Base-by-base conservation (phyloP, 1,140 invertebrate species). In the Harlomillsia oculata region DNA sequence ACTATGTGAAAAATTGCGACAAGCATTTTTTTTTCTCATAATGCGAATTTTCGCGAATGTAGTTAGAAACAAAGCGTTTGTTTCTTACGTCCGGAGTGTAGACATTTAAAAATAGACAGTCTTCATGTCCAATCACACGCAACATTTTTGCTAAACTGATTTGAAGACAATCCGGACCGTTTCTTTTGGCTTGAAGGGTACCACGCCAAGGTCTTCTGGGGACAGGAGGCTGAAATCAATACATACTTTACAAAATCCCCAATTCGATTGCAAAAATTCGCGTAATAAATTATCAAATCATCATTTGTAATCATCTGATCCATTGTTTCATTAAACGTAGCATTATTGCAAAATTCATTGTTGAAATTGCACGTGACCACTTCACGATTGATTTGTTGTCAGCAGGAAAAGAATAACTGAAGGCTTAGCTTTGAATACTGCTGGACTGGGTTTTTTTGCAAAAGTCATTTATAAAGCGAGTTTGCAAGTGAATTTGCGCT, bases 101-200 rank as follows among this genome's bases (percentile, higher is more conserved):
- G 21, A 59, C 36, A 26, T 59, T 59, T 5, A 59, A 32, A 43
- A 28, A 53, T 5, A 59, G 36, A 32, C 57, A 59, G 18, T 53
- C 51, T 41, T 59, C 50, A n/a, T 13, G 26, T 25, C 50, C 50
- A 34, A 48, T 34, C 8, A 59, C 44, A 3, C 51, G 43, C 14
- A 59, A 26, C 21, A 53, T 28, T 40, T 59, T 59, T 2, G 30
- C 30, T 11, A 52, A 20, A 29, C 43, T 48, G 13, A 46, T 23
- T 49, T 59, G 57, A 2, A 52, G 9, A 25, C 57, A 59, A 30
- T 59, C 49, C 8, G 57, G 25, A 18, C 57, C 57, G 2, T 44
- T 43, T 30, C 32, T 43, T 9, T 41, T 21, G 20, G 57, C 51
- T 23, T 39, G 18, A 16, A 30, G 23, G 8, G 43, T 43, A 13